phyloP scores from a whole-genome alignment of 2,888 invertebrate species.

The Coleophora flavipennella region DNA sequence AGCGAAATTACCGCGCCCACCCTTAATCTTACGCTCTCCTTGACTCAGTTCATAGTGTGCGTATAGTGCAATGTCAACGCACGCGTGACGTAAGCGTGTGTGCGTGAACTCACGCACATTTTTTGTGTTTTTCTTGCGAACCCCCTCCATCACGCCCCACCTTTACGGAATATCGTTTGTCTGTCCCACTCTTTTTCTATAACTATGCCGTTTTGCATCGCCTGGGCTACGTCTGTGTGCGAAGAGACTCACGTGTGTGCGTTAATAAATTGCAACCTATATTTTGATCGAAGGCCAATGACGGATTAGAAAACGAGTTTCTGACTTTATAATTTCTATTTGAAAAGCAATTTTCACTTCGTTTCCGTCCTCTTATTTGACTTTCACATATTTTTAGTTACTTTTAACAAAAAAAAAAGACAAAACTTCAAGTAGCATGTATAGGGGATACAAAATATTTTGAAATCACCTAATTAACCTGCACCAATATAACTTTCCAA shows the following conservation, averaged over 20 bases:
- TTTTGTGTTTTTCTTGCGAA: slow-evolving; percentile 60
- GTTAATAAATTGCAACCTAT: slow-evolving; percentile 68
- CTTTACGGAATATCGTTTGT: slow-evolving; percentile 35
- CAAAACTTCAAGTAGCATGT: too few relatives aligned
- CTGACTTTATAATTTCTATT: slow-evolving; percentile 3
- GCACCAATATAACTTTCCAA: too few relatives aligned
- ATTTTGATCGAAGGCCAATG: slow-evolving; percentile 68
- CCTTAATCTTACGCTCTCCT: slow-evolving; percentile 54
- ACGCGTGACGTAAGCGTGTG: slow-evolving; percentile 27
- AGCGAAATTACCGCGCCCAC: slow-evolving; percentile 17
- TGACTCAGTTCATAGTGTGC: slow-evolving; percentile 34
- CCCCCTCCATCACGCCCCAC: slow-evolving; percentile 52
- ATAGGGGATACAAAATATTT: too few relatives aligned
- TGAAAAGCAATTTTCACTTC: too few relatives aligned
- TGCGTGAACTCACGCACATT: slow-evolving; percentile 65
- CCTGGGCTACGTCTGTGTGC: slow-evolving; percentile 33
- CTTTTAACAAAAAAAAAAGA: too few relatives aligned
- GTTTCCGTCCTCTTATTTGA: too few relatives aligned
- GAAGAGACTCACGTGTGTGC: slow-evolving; percentile 40
- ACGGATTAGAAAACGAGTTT: slow-evolving; percentile 36
- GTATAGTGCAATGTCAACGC: slow-evolving; percentile 32
- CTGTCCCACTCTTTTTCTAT: slow-evolving; percentile 71
- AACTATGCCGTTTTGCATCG: slow-evolving; percentile 37
- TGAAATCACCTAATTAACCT: too few relatives aligned
- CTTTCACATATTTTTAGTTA: too few relatives aligned